Conservation (phyloP, 2,797 vertebrate species). For the Pelobates cultripes region DNA sequence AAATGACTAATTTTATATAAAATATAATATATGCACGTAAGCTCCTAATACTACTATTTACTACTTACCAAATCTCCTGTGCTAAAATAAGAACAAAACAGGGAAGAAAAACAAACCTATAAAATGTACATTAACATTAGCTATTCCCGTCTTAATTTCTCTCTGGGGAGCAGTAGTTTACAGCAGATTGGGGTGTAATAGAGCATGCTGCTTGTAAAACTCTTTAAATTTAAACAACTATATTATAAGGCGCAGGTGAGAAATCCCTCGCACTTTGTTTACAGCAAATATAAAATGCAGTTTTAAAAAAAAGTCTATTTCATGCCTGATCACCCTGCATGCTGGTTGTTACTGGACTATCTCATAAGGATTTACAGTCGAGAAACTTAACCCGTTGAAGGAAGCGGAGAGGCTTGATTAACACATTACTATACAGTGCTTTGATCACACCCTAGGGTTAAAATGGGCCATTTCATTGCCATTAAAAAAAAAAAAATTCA, state of each 20-base stretch:
- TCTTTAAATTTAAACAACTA: neutral
- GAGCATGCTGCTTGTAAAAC: neutral
- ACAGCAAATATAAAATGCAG: neutral
- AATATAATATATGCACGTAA: too few species aligned
- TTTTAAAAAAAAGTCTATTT: neutral
- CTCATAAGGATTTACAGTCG: neutral
- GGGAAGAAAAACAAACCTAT: too few species aligned
- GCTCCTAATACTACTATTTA: too few species aligned
- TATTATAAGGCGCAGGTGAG: neutral
- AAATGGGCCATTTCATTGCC: neutral
- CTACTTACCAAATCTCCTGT: too few species aligned
- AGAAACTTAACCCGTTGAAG: too few species aligned
- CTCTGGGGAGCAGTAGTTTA: neutral
- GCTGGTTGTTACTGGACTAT: neutral
- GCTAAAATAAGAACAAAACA: too few species aligned
- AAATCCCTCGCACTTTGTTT: neutral
- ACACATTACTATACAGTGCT: too few species aligned
- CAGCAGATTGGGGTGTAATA: neutral
- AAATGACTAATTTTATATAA: too few species aligned
- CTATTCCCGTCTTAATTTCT: too few species aligned
- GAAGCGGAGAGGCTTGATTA: too few species aligned
- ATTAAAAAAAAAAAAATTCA: too few species aligned
- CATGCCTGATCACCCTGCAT: neutral
- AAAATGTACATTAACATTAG: too few species aligned
- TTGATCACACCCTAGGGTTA: neutral